phyloP scores from a whole-genome alignment of 1,140 invertebrate species.

The Nasonia giraulti region DNA sequence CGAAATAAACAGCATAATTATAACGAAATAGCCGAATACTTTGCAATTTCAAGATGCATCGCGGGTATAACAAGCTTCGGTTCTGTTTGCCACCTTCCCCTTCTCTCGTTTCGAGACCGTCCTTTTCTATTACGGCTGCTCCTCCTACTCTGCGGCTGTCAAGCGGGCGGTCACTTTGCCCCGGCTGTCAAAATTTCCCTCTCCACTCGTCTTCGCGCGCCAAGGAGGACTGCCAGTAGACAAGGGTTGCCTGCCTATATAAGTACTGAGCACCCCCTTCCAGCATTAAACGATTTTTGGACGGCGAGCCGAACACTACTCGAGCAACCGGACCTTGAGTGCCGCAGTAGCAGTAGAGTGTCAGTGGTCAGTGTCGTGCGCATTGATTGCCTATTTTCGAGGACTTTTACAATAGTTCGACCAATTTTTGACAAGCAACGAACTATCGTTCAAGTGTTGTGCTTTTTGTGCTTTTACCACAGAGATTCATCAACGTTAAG shows the following conservation, averaged over 20 bases:
- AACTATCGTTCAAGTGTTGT: neutral
- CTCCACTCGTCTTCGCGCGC: constrained; percentile 15
- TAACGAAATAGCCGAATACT: neutral
- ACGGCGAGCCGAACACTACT: neutral
- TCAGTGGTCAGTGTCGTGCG: constrained; percentile 11
- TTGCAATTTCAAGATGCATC: neutral
- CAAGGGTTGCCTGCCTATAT: constrained; percentile 60
- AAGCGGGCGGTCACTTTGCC: constrained; percentile 32
- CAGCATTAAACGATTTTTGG: constrained; percentile 46
- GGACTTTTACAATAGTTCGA: no score
- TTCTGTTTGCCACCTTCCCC: neutral
- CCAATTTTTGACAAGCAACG: neutral
- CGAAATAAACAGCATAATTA: no score
- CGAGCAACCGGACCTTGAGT: neutral
- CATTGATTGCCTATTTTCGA: neutral
- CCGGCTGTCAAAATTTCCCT: constrained; percentile 24
- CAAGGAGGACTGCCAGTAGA: constrained; percentile 7
- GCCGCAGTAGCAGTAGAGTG: neutral
- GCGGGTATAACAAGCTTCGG: neutral
- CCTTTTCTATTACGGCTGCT: neutral
- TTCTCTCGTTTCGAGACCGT: neutral
- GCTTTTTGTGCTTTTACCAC: neutral
- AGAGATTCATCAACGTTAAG: neutral
- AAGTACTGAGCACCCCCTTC: constrained; percentile 54
- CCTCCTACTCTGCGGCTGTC: neutral